Base-by-base conservation (phyloP, 2,113 vertebrate genomes). In the Syrmaticus mikado region DNA sequence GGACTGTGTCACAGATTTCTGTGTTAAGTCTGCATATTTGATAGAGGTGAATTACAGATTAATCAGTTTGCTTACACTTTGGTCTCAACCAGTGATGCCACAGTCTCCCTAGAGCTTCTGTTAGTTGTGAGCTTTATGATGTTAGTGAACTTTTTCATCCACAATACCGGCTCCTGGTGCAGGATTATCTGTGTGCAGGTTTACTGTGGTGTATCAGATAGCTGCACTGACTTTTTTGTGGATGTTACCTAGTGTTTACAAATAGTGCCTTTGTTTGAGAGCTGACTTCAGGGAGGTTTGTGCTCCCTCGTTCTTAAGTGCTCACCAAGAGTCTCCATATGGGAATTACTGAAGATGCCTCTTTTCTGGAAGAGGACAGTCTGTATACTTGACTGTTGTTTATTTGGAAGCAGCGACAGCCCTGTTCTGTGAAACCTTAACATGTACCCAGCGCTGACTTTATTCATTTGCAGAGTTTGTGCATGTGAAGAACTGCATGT, bases 401-500 rank as follows among this genome's bases (percentile, higher is more conserved):
- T 71, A 22, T 84, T 36, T 46, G 34, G 40, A 3, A 21, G 0
- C 25, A 82, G 34, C 30, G 25, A 64, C 27, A 36, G 20, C 36
- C 41, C 50, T 46, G 34, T 58, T 34, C 21, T 43, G 52, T 45
- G 28, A 48, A 38, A 34, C n/a, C 24, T 80, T 89, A 88, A 84
- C 67, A 27, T 41, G 3, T 13, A 22, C 41, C 58, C 30, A 12
- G 9, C 81, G 62, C 78, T 90, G n/a, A 32, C 58, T 52, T 87
- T 48, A 57, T 52, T 61, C 53, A 62, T 38, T 82, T 81, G 73
- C 77, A 89, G 75, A 87, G 86, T 81, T 86, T 88, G 70, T 95
- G 96, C 96, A 96, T 95, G 94, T 46, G 34, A 46, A 89, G 25
- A 77, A 8, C 70, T 91, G 94, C 91, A 95, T 94, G 93, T 86